Percentiles rank a stretch among this genome's conserved stretches.
Conservation (phyloP, 1,140 invertebrate genomes). For the Lordiphosa clarofinis region DNA sequence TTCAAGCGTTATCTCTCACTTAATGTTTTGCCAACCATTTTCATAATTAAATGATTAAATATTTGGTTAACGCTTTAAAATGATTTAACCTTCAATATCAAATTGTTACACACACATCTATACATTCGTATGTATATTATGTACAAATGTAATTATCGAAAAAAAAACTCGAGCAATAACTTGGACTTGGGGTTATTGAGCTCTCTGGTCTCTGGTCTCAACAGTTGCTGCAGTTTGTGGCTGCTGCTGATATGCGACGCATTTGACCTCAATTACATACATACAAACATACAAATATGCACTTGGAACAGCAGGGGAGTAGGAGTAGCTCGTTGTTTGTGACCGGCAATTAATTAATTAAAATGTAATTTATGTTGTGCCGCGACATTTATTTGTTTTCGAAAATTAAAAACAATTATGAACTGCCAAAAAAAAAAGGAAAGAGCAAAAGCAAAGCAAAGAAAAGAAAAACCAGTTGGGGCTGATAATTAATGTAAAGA, state of each 20-base stretch:
- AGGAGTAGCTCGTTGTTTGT: conserved; percentile 1
- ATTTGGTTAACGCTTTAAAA: conserved; percentile 10
- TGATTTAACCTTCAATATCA: conserved; percentile 20
- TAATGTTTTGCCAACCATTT: neutral
- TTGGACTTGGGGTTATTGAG: conserved; percentile 5
- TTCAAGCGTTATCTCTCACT: neutral
- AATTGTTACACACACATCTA: neutral
- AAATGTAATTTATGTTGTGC: conserved; percentile 15
- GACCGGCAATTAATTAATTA: conserved; percentile 17
- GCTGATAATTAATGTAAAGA: conserved; percentile 4
- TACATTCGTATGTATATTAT: neutral
- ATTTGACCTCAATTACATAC: conserved; percentile 8
- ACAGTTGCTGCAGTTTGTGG: neutral
- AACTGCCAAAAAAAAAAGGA: neutral
- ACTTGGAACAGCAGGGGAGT: neutral
- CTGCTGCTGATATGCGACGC: conserved; percentile 1
- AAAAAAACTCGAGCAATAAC: neutral
- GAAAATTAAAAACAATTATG: conserved; percentile 3
- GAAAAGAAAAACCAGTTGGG: neutral
- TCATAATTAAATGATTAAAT: conserved; percentile 25
- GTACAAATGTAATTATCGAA: neutral
- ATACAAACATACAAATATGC: too few relatives aligned
- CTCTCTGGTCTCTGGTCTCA: neutral
- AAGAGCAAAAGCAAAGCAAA: neutral
- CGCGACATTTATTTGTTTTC: conserved; percentile 8